Conservation (phyloP, 2,888 invertebrate genomes). For the Cryptocephalus primarius region DNA sequence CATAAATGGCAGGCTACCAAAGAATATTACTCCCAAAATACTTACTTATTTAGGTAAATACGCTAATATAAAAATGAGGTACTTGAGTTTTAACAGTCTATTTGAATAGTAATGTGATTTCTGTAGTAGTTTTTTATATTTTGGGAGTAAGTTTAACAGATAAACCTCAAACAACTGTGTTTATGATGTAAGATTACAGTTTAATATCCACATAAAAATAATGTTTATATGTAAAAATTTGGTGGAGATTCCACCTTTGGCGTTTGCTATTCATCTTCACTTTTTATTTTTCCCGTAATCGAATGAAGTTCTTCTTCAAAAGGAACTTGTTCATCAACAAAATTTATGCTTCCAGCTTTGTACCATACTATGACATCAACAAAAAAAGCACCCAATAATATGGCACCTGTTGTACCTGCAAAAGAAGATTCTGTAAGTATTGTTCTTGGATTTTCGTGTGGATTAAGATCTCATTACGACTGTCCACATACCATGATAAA, state of each 20-base stretch:
- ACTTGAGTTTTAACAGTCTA: too few relatives aligned
- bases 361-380: slow-evolving; percentile 85
- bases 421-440: slow-evolving; percentile 11
- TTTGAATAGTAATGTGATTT: not conserved
- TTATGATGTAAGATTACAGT: not conserved
- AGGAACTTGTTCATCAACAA: slow-evolving; percentile 47
- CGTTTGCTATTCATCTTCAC: slow-evolving; percentile 24
- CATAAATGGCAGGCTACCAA: too few relatives aligned
- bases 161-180: not conserved
- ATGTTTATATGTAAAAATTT: slow-evolving; percentile 10
- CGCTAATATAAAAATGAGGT: too few relatives aligned
- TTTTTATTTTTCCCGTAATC: slow-evolving; percentile 33
- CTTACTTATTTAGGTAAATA: too few relatives aligned
- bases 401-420: slow-evolving; percentile 73
- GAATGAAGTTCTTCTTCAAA: slow-evolving; percentile 39
- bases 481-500: slow-evolving; percentile 61
- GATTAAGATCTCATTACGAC: too few relatives aligned
- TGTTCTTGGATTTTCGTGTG: too few relatives aligned
- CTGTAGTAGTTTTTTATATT: not conserved
- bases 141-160: not conserved
- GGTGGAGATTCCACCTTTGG: slow-evolving; percentile 14
- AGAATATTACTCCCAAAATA: too few relatives aligned
- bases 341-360: slow-evolving; percentile 71
- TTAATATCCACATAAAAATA: slow-evolving; percentile 4
- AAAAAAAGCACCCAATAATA: slow-evolving; percentile 77